Evolutionary conservation across 1,140 invertebrate genomes (phyloP).

Genomic region (Hypsibius dujardini): DNA sequence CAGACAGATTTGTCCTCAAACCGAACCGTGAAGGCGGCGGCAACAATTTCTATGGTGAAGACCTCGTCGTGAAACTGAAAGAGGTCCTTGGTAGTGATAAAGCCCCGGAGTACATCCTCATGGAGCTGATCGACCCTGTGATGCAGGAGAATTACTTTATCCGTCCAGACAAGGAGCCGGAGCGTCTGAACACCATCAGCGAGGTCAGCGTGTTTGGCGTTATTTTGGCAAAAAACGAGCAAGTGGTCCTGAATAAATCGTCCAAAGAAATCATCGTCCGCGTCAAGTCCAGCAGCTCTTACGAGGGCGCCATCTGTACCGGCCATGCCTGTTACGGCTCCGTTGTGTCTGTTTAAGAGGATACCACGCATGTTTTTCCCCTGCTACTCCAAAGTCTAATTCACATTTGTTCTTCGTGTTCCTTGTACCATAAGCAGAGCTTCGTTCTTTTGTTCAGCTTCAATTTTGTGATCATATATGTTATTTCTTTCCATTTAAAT

Average conservation of each 20-base stretch:
- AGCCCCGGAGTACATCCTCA: slow-evolving; percentile 72
- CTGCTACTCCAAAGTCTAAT: too few relatives aligned
- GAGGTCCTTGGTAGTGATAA: slow-evolving; percentile 46
- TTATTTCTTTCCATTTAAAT: too few relatives aligned
- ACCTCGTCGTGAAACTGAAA: slow-evolving; percentile 43
- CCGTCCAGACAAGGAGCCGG: slow-evolving; percentile 41
- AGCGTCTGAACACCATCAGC: slow-evolving; percentile 47
- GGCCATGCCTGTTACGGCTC: slow-evolving; percentile 36
- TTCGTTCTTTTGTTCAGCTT: too few relatives aligned
- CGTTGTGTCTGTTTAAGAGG: too few relatives aligned
- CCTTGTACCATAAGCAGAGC: too few relatives aligned
- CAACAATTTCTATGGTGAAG: slow-evolving; percentile 64
- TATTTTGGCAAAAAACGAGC: slow-evolving; percentile 44
- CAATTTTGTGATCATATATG: too few relatives aligned
- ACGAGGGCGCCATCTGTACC: slow-evolving; percentile 81
- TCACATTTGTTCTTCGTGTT: too few relatives aligned
- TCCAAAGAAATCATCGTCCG: slow-evolving; percentile 43
- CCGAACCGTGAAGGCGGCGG: slow-evolving; percentile 94
- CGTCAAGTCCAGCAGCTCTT: slow-evolving; percentile 60
- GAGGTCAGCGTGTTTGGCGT: slow-evolving; percentile 90
- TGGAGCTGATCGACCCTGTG: slow-evolving; percentile 72
- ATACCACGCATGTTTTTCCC: too few relatives aligned
- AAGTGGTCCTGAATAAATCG: background rate
- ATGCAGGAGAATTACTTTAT: slow-evolving; percentile 63
- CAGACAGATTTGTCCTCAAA: slow-evolving; percentile 76